Conservation (phyloP, 2,888 invertebrate species). For the Ormyrus rosae region DNA sequence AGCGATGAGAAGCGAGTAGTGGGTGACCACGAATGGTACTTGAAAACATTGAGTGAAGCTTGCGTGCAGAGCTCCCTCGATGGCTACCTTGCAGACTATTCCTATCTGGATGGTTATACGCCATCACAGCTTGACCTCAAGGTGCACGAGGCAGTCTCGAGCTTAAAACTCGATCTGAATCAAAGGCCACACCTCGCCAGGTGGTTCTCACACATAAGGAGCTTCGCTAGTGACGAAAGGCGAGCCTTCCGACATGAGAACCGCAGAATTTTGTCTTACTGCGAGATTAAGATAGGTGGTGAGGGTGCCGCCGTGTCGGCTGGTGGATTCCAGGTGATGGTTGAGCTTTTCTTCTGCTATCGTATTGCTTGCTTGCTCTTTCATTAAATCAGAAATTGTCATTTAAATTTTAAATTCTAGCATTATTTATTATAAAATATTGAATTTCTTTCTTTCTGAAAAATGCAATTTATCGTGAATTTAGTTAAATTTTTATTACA, state of each 20-base stretch:
- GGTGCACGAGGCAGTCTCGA: slow-evolving; percentile 66
- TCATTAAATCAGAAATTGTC: background rate
- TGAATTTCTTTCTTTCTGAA: too few species aligned
- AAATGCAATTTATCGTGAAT: too few species aligned
- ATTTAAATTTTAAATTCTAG: too few species aligned
- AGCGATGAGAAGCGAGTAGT: slow-evolving; percentile 20
- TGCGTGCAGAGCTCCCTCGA: slow-evolving; percentile 72
- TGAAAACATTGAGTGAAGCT: slow-evolving; percentile 64
- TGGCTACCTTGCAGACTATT: slow-evolving; percentile 73
- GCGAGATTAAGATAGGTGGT: slow-evolving; percentile 31
- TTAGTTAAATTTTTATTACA: too few species aligned
- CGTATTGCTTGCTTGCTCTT: too few species aligned
- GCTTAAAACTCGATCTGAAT: background rate
- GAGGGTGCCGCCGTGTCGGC: background rate
- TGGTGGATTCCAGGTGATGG: slow-evolving; percentile 63
- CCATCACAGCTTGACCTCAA: slow-evolving; percentile 74
- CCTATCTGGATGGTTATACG: slow-evolving; percentile 75
- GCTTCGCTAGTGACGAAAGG: slow-evolving; percentile 67
- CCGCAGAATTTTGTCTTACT: slow-evolving; percentile 42
- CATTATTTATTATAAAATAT: too few species aligned
- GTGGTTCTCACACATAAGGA: slow-evolving; percentile 75
- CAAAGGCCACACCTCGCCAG: slow-evolving; percentile 71
- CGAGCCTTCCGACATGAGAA: slow-evolving; percentile 61
- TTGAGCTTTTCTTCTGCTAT: too few species aligned
- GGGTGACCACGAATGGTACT: slow-evolving; percentile 67